Evolutionary conservation across 1,140 invertebrate species (phyloP), one percentile per base, ranked within the genome.

Genomic region (Artemia franciscana): DNA sequence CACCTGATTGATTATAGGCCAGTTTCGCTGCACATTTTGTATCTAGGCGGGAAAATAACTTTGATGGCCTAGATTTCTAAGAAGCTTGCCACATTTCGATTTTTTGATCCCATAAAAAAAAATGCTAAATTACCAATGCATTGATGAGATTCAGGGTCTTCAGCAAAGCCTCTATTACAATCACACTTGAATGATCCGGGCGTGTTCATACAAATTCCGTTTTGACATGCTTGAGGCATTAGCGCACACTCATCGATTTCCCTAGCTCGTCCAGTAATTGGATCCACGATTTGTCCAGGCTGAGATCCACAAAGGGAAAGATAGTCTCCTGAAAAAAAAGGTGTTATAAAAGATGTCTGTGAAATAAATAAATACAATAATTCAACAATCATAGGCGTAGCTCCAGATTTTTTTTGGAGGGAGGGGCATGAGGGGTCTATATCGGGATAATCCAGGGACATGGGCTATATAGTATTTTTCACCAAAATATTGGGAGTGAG

Each of bases 221-320:
- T 85, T 59, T 81, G 82, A 74, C 89, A 93, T 76, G 88, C 82
- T 24, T 82, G 80, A 15, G 85, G 84, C 82, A 88, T 88, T 57
- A 86, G 74, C 9, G 78, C 74, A 69, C 89, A 93, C 74, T 91
- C 85, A 67, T 88, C 80, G 59, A 87, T 86, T 65, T 85, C 82
- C 65, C 81, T 80, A 0, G 79, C 80, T 66, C 80, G 75, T 66
- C 86, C 86, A 2, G 84, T 88, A 68, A 86, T 80, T 0, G 84
- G 84, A 69, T 88, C 84, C 63, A 83, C 77, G 57, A 85, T 80
- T 68, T 82, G 78, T 0, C 85, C 85, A 0, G 84, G 84, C 23
- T 67, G 57, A 62, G 58, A 59, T 57, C 60, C 63, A 24, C 64
- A 63, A 21, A 65, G 23, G 5, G 59, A 24, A 5, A 63, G 25